These are phyloP conservation scores for Taeniopygia guttata DNA, from an alignment of 2,797 vertebrate genomes.

Conservation along the genomic window DNA sequence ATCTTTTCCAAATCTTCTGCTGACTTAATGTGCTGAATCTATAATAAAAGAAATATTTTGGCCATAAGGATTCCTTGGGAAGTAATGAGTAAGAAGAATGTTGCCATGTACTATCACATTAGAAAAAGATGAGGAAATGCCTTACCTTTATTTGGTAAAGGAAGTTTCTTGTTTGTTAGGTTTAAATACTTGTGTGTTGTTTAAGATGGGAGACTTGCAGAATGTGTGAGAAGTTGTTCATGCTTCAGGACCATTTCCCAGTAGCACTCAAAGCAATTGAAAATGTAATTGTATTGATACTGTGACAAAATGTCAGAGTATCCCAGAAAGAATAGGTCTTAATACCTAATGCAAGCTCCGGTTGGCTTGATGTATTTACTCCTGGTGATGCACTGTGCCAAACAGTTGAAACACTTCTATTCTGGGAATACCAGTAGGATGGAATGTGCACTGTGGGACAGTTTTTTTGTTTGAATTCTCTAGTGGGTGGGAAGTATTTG, in stretches of 20 bases:
- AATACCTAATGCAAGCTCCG: neutral
- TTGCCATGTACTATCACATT: neutral
- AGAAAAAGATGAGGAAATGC: neutral
- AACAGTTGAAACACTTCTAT: neutral
- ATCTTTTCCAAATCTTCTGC: neutral
- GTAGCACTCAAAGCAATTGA: neutral
- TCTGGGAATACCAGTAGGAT: neutral
- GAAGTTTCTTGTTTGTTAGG: neutral
- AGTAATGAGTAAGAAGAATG: neutral
- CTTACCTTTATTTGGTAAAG: neutral
- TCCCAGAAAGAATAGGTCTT: neutral
- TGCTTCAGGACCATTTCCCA: neutral
- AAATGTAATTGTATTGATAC: neutral
- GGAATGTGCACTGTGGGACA: conserved; percentile 12
- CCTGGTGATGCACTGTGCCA: neutral
- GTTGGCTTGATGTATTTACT: neutral
- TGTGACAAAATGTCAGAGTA: neutral
- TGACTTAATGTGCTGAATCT: neutral
- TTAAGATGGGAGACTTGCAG: neutral
- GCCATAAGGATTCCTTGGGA: neutral
- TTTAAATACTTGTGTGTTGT: neutral
- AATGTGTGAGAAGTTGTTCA: neutral
- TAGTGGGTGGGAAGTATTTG: neutral
- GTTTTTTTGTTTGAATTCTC: conserved; percentile 25
- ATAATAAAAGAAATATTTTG: neutral